Evolutionary conservation across 2,113 vertebrate species (phyloP).

Genomic region (Alligator mississippiensis): DNA sequence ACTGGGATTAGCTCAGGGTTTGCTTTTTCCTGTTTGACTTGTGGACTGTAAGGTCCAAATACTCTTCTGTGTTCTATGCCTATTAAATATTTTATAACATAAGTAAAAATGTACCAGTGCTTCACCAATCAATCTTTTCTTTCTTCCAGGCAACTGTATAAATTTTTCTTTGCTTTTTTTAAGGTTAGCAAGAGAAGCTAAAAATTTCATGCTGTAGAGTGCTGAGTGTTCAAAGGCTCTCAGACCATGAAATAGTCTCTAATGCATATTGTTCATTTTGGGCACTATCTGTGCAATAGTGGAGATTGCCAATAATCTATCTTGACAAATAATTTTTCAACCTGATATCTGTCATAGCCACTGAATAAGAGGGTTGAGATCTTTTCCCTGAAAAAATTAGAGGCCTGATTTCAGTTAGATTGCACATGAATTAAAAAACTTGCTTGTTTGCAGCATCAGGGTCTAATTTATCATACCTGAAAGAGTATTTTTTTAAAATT

Average conservation of each 20-base stretch:
- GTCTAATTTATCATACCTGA: not conserved
- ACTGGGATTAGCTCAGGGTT: not conserved
- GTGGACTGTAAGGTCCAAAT: not conserved
- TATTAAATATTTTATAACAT: no score
- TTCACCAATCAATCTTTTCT: not conserved
- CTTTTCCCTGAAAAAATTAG: slow-evolving; percentile 20
- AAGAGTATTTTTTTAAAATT: not conserved
- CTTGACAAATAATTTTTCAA: not conserved
- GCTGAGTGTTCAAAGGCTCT: not conserved
- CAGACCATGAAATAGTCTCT: not conserved
- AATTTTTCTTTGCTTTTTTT: not conserved
- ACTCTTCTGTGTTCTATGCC: no score
- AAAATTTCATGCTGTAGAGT: not conserved
- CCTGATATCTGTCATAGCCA: not conserved
- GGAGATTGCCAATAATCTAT: no score
- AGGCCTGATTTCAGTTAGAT: not conserved
- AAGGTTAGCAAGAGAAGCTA: not conserved
- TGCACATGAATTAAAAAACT: not conserved
- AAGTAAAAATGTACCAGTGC: no score
- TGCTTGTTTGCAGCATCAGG: not conserved
- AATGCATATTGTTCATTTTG: not conserved
- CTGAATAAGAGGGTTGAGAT: slow-evolving; percentile 1
- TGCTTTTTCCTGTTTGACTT: not conserved
- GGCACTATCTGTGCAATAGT: not conserved
- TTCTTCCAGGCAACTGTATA: not conserved